Conservation (phyloP, 2,113 vertebrate species). For the Nycticorax nycticorax region DNA sequence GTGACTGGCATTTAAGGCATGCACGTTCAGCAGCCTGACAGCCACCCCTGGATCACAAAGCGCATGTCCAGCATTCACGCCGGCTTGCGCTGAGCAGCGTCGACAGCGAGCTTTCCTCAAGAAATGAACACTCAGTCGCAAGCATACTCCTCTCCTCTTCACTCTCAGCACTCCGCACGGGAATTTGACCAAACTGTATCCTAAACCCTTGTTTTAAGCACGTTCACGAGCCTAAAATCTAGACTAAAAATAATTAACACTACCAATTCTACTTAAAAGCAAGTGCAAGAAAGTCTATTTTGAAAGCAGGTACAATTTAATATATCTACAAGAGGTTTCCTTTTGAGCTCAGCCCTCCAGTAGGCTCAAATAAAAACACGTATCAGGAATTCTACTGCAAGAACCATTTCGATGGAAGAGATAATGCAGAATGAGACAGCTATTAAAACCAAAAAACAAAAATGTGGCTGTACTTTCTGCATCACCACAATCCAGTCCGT, state of each 20-base stretch:
- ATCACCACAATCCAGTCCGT: not conserved
- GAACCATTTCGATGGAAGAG: not conserved
- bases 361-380: not conserved
- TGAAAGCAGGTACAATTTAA: not conserved
- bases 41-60: not conserved
- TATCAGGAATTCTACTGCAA: not conserved
- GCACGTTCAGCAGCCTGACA: not conserved
- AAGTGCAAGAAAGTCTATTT: not conserved
- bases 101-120: not conserved
- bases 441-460: not conserved
- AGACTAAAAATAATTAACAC: not conserved
- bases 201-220: not conserved
- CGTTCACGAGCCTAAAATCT: rapidly evolving
- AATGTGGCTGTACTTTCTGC: not conserved
- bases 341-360: not conserved
- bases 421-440: not conserved
- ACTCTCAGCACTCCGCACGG: not conserved
- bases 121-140: not conserved
- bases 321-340: not conserved
- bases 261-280: not conserved
- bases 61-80: not conserved
- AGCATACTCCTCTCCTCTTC: not conserved
- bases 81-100: not conserved
- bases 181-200: not conserved
- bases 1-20: not conserved